Conservation (phyloP, 64 coral and sea anemone species). For the Actinia tenebrosa region DNA sequence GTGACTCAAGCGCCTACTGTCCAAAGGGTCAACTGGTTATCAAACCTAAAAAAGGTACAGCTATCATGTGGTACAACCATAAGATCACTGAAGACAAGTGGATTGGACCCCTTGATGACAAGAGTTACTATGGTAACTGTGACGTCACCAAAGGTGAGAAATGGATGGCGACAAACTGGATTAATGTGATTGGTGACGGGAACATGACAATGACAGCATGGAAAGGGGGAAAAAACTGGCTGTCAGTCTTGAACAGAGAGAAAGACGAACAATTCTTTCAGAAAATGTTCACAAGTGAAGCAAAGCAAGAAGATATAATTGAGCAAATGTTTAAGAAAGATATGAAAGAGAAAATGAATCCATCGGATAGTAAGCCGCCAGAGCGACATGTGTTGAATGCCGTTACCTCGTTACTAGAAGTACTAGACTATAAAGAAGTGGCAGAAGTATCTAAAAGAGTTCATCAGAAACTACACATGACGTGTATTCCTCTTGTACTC, state of each 20-base stretch:
- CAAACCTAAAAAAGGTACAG: conserved; percentile 70
- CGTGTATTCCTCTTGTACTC: conserved; percentile 74
- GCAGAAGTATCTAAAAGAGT: conserved; percentile 67
- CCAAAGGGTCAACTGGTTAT: conserved; percentile 54
- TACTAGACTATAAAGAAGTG: conserved; percentile 56
- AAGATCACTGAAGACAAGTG: conserved; percentile 54
- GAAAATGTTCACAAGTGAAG: conserved; percentile 41
- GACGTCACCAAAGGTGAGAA: conserved; percentile 79
- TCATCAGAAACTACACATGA: conserved; percentile 82
- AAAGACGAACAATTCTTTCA: conserved; percentile 32
- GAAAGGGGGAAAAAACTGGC: conserved; percentile 55
- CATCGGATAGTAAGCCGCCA: conserved; percentile 22
- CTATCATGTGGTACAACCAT: conserved; percentile 84
- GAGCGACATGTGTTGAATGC: conserved; percentile 85
- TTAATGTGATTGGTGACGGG: conserved; percentile 86
- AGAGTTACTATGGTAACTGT: conserved; percentile 68
- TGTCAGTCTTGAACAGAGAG: conserved; percentile 26
- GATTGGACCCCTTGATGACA: conserved; percentile 62
- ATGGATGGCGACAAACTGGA: conserved; percentile 81
- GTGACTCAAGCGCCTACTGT: conserved; percentile 69
- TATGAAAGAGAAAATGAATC: conserved; percentile 24
- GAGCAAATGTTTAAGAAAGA: conserved; percentile 75
- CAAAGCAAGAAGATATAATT: conserved; percentile 30
- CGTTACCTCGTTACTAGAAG: conserved; percentile 60
- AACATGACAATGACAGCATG: conserved; percentile 54